Evolutionary conservation across 2,888 invertebrate genomes (phyloP), one percentile per base, ranked within the genome.

Genomic region (Aspidiotus destructor): DNA sequence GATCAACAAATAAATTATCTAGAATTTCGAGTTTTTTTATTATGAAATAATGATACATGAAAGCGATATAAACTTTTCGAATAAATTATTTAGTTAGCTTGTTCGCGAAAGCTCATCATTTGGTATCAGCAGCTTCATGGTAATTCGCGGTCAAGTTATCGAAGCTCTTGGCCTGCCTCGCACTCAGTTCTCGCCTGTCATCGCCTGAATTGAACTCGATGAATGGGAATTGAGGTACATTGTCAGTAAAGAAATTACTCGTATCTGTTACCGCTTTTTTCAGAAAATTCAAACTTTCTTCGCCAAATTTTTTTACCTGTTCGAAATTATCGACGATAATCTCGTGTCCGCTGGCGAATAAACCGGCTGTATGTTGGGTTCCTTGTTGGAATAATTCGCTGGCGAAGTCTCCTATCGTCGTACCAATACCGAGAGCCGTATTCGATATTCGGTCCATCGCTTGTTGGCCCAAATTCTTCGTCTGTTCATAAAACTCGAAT

Each of bases 261-360:
- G 17, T 58, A 10, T 17, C 28, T 28, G 58, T 13, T 9, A 65
- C 41, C 16, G 57, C 65, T n/a, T 65, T 57, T 15, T 65, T 55
- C 9, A 57, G 42, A 41, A 65, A 42, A 11, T 16, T 41, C 11
- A 65, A 10, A 1, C 65, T 58, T 57, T 65, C 58, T 17, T 16
- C 44, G 10, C 65, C 65, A 15, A 65, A 40, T 28, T 57, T 55
- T 15, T 58, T 65, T 6, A 40, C 65, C 41, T 57, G 57, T 58
- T 65, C 42, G 10, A 65, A 40, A 58, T 58, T 55, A 42, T 11
- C 28, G 44, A 48, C 42, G 11, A 65, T 41, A 6, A 58, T 13
- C 16, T 65, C 58, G 9, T 65, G 57, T 1, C 65, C 58, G 58
- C 17, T 44, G 7, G 28, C 44, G 7, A 65, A 44, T 8, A 65